These are phyloP conservation scores for Brachyrhaphis roseni DNA, from an alignment of 2,797 vertebrate species.

Conservation along the genomic window DNA sequence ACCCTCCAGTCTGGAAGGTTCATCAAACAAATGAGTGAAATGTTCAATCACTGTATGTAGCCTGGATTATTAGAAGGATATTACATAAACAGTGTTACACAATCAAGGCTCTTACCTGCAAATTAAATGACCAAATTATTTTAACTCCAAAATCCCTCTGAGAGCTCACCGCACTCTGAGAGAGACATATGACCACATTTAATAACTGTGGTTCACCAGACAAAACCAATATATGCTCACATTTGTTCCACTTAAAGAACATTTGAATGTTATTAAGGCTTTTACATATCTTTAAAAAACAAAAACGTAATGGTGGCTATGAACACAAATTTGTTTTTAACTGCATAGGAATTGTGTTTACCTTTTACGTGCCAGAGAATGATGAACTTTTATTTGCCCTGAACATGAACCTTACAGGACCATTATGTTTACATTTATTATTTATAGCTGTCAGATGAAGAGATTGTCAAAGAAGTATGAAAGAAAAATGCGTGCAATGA, in stretches of 20 bases:
- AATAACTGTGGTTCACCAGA: not conserved
- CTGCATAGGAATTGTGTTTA: not conserved
- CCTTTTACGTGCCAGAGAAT: not conserved
- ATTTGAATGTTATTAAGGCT: not conserved
- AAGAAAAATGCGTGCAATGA: not conserved
- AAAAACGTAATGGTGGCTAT: not conserved
- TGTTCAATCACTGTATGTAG: not conserved
- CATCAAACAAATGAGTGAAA: not conserved
- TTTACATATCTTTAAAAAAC: not conserved
- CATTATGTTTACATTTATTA: not conserved
- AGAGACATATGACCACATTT: not conserved
- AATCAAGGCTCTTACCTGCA: slow-evolving; percentile 1
- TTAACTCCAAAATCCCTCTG: not conserved
- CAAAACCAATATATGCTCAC: not conserved
- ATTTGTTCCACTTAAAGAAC: not conserved
- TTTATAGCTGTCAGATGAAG: not conserved
- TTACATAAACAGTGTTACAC: slow-evolving; percentile 5
- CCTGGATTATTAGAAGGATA: not conserved
- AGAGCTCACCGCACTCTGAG: not conserved
- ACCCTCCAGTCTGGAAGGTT: not conserved
- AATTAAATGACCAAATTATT: not conserved
- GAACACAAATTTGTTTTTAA: not conserved
- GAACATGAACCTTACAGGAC: not conserved
- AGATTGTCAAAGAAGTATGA: not conserved
- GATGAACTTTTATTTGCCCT: not conserved